Conservation (phyloP, 2,888 invertebrate genomes). For the Cenopis cana region DNA sequence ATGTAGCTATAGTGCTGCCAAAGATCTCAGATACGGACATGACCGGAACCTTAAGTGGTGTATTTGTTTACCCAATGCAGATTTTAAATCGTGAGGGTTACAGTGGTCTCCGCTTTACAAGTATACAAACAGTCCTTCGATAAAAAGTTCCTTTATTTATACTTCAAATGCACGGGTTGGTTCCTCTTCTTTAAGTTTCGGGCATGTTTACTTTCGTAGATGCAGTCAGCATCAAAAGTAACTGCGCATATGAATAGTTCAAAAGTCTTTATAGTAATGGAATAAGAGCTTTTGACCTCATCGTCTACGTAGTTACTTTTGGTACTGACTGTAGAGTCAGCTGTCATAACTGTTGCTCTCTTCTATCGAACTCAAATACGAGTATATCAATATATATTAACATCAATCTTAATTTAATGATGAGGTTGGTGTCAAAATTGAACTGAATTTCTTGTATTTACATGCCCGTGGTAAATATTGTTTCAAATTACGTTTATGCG, state of each 20-base stretch:
- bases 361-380: not conserved
- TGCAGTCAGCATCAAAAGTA: too few species aligned
- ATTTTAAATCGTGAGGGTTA: not conserved
- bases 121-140: not conserved
- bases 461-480: constrained; percentile 4
- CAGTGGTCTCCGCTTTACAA: not conserved
- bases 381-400: not conserved
- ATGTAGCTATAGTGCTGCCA: constrained; percentile 17
- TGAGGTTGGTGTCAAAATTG: not conserved
- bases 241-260: too few species aligned
- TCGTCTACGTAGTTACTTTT: too few species aligned
- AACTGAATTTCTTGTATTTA: not conserved
- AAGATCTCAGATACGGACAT: constrained; percentile 34
- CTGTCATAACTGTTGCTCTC: not conserved
- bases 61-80: constrained; percentile 33
- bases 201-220: not conserved
- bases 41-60: constrained; percentile 35
- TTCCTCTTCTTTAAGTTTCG: not conserved
- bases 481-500: constrained; percentile 19
- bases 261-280: too few species aligned
- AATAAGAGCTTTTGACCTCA: too few species aligned
- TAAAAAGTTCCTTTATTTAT: not conserved
- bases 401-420: not conserved
- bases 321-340: too few species aligned
- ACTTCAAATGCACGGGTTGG: not conserved